These are phyloP conservation scores for Gasteruption jaculator DNA, from an alignment of 2,888 invertebrate genomes.

Conservation along the genomic window DNA sequence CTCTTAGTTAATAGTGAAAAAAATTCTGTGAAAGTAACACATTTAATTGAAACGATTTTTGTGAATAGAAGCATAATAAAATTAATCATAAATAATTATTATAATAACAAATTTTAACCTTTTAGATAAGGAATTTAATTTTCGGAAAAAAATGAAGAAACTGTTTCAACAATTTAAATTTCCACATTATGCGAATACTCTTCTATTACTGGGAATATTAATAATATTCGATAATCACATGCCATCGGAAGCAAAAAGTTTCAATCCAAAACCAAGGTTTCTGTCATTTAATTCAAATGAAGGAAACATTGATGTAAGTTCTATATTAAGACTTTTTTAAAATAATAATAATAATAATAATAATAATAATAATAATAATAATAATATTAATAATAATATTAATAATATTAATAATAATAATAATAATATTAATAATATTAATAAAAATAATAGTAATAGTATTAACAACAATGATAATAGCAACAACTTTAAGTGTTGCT, in stretches of 20 bases:
- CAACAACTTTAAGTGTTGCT: no score
- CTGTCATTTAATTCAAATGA: slow-evolving; percentile 58
- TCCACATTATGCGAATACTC: background rate
- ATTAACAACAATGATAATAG: no score
- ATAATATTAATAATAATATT: background rate
- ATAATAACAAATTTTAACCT: background rate
- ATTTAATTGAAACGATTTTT: no score
- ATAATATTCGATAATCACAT: no score
- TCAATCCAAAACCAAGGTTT: slow-evolving; percentile 52
- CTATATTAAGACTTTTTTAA: slow-evolving; percentile 1
- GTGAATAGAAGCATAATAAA: no score
- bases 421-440: no score
- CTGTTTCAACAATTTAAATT: background rate
- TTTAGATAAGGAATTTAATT: background rate
- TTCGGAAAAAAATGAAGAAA: slow-evolving; percentile 3
- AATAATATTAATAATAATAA: no score
- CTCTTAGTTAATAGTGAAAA: no score
- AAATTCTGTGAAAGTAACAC: no score
- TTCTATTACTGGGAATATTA: slow-evolving; percentile 17
- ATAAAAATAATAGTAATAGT: no score
- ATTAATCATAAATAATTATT: no score
- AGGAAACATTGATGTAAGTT: slow-evolving; percentile 58
- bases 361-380: background rate
- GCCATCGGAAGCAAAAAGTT: no score
- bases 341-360: background rate